A percentile compares a stretch with the other conserved stretches of the same genome.
Evolutionary conservation across 2,797 vertebrate species (phyloP).

Genomic region (Sphenopsis melanotis): DNA sequence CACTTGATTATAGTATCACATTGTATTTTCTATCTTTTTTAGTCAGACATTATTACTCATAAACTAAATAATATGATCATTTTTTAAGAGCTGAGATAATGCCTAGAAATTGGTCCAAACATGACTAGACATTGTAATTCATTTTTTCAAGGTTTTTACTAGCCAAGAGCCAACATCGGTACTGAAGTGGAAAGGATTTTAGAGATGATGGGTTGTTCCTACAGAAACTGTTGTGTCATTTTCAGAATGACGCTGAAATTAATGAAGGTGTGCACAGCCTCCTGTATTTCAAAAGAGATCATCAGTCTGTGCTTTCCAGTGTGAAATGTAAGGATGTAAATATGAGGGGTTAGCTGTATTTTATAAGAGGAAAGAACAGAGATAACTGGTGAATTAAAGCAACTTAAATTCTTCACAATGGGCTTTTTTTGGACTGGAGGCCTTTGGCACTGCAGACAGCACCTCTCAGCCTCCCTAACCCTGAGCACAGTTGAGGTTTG

Average conservation of each 20-base stretch:
- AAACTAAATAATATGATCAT: conserved; percentile 44
- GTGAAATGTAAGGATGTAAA: not conserved
- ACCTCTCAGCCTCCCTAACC: not conserved
- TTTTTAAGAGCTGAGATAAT: conserved; percentile 57
- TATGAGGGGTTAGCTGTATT: not conserved
- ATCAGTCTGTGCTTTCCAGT: not conserved
- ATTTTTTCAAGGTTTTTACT: conserved; percentile 21
- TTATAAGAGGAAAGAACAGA: not conserved
- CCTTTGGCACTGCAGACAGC: not conserved
- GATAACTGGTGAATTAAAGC: not conserved
- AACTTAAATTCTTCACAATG: not conserved
- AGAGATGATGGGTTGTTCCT: not conserved
- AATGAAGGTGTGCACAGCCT: not conserved
- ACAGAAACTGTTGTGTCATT: not conserved
- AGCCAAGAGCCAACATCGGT: conserved; percentile 2
- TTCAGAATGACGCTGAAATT: not conserved
- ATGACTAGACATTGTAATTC: conserved; percentile 58
- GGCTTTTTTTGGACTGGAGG: not conserved
- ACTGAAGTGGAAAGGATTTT: not conserved
- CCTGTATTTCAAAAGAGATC: not conserved
- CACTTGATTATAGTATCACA: not conserved
- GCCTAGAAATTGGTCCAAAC: conserved; percentile 51
- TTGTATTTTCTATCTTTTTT: conserved; percentile 21
- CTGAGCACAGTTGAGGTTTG: not conserved
- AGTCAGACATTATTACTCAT: conserved; percentile 52